Evolutionary conservation across 2,888 invertebrate genomes (phyloP), one percentile per base, ranked within the genome.

Genomic region (Lordiphosa fenestrarum): DNA sequence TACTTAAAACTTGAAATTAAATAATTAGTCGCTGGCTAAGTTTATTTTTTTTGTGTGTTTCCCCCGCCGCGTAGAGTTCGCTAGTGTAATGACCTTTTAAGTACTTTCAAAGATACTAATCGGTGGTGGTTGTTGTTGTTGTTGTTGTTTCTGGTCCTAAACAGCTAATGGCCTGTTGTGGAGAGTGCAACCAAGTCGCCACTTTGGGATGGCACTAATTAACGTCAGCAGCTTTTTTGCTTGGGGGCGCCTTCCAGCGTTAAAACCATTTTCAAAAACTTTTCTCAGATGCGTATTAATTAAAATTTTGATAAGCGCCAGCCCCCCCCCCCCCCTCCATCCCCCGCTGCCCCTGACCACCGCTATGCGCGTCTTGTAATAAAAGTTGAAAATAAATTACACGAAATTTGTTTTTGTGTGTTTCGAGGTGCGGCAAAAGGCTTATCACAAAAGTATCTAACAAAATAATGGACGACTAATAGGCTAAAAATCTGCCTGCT

Each of bases 1-100:
- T 82, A 78, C 78, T 80, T 84, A 80, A 80, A 80, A 82, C 80
- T 80, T 71, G 66, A 80, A 80, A 80, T 80, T 80, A 84, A 80
- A 80, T 80, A 80, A 80, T 80, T 80, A 80, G 80, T 80, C 70
- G 84, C 66, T 84, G 80, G 75, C 78, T 62, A 80, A 80, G 84
- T 82, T 80, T 65, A 42, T 41, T 61, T 73, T 53, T 51, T 42
- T 52, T 15, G 1, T 15, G 15, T 1, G 15, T 30, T 60, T 38
- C 41, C 30, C 13, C 42, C 15, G 19, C 38, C 38, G 15, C 9
- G 33, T 61, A 59, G 61, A 51, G 54, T 62, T 49, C 46, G 62
- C 57, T 59, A 73, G 82, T 75, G 78, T 81, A 83, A 84, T 70
- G 84, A 81, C 82, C 82, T 84, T 82, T 83, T 84, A 84, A 84